Percentiles rank a stretch among this genome's conserved stretches.
phyloP scores from a whole-genome alignment of 2,797 vertebrate species.

The Florisuga fusca region DNA sequence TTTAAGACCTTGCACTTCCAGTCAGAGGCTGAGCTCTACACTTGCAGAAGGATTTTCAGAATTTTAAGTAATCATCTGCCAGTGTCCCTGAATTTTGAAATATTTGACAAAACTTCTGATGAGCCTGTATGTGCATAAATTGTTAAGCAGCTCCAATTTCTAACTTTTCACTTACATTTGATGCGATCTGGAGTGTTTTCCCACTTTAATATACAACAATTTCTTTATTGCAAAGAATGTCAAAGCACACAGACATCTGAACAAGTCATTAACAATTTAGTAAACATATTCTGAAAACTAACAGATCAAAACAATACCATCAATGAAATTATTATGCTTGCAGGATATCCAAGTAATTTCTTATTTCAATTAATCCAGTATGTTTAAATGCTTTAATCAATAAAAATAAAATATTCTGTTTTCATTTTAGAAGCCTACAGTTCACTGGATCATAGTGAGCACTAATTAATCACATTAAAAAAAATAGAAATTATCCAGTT shows the following conservation, averaged over 20 bases:
- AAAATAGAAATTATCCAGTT: not conserved
- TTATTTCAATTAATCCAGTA: constrained; percentile 4
- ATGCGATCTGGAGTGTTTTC: not conserved
- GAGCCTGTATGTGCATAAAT: not conserved
- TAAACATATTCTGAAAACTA: not conserved
- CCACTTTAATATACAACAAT: not conserved
- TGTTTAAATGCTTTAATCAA: constrained; percentile 26
- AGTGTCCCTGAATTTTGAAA: not conserved
- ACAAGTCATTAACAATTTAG: constrained; percentile 11
- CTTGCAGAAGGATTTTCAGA: not conserved
- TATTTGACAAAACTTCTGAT: not conserved
- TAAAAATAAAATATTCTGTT: not conserved
- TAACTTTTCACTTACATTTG: not conserved
- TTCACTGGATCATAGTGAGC: not conserved
- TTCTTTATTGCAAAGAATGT: not conserved
- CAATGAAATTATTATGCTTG: not conserved
- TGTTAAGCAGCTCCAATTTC: not conserved
- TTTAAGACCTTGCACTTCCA: not conserved
- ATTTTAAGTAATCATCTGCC: not conserved
- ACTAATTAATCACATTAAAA: not conserved
- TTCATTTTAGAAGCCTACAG: not conserved
- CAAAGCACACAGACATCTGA: not conserved
- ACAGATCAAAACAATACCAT: not conserved
- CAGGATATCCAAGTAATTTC: not conserved
- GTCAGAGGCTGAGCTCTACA: not conserved